Evolutionary conservation across 2,113 vertebrate genomes (phyloP), one percentile per base, ranked within the genome.

Genomic region (Arothron firmamentum): DNA sequence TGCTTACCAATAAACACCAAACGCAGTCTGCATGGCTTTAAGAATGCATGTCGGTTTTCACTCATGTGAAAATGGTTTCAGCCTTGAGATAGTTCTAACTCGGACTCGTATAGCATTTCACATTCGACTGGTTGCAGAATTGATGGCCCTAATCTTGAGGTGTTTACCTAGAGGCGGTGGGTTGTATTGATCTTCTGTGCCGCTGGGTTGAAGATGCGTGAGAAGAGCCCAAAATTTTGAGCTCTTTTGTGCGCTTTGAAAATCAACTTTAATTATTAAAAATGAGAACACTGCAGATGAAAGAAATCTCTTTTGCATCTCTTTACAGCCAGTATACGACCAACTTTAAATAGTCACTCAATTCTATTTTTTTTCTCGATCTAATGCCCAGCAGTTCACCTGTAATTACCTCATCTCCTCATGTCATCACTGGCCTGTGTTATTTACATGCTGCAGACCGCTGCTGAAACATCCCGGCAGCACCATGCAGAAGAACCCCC

Each of bases 401-500:
- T 45, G 16, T 38, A 17, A 16, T 16, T 45, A 1, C 14, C 43
- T 45, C 43, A 45, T 45, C 43, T 45, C 16, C 14, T 13, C 41
- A 43, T 43, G 41, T 43, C 41, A 43, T 43, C 12, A 45, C 10
- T 45, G 34, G 10, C 34, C 2, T 38, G 75, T 52, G 74, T 68
- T 59, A 68, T 70, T 78, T 68, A 58, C 34, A 72, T 56, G 65
- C 67, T 16, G 61, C 60, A 68, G 15, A 23, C 3, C 2, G 21
- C 3, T 23, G 57, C 38, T 81, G 70, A 80, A 73, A 79, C 75
- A 73, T 68, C 67, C 65, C 70, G 66, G 54, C 65, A 42, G 62
- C 28, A 58, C 70, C 69, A 67, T 70, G 72, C 67, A 52, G 71
- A 66, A 69, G 55, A 82, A 68, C 69, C 68, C 56, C 16, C 17